Evolutionary conservation across 1,140 invertebrate species (phyloP), one percentile per base, ranked within the genome.

Genomic region (Zaprionus lachaisei): DNA sequence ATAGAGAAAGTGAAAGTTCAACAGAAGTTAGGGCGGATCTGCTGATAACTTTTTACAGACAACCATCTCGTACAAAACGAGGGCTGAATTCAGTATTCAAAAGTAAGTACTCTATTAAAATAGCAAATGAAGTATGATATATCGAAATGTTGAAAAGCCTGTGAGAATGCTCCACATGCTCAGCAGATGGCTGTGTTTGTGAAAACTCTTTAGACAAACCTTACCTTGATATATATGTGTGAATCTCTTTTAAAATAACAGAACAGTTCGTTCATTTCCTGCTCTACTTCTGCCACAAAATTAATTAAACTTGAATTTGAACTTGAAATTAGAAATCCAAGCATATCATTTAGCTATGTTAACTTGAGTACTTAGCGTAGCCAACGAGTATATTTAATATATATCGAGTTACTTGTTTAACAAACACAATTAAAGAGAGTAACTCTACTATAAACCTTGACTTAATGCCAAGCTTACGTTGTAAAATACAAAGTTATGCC

Each of bases 271-370:
- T 66, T 51, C 17, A 63, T 24, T 62, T 76, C 22, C 51, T n/a
- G 58, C 37, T 41, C 38, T 41, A 41, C 24, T 47, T 37, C 60
- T 20, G 55, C 66, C 64, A 44, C 17, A 51, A 55, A 47, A 47
- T 11, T 34, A 15, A 15, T 31, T 22, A 68, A 57, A 64, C 60
- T 24, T 51, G 11, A 20, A 15, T 5, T 31, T 22, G 64, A 57
- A 64, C 58, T 24, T 51, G 11, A 20, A 22, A 49, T 68, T 34
- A 56, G 26, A 44, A 67, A 66, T 62, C 26, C 20, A 63, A 49
- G 79, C 83, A 86, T 86, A 86, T 86, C 83, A 86, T 82, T 86
- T 86, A 82, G 58, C 72, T 37, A 34, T 34, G 31, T 34, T 11
- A 66, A 62, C 55, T 28, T 60, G 38, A 47, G 22, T 70, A 66